Percentiles rank a stretch among this genome's conserved stretches.
phyloP scores from a whole-genome alignment of 2,888 invertebrate species.

The Muscina levida region DNA sequence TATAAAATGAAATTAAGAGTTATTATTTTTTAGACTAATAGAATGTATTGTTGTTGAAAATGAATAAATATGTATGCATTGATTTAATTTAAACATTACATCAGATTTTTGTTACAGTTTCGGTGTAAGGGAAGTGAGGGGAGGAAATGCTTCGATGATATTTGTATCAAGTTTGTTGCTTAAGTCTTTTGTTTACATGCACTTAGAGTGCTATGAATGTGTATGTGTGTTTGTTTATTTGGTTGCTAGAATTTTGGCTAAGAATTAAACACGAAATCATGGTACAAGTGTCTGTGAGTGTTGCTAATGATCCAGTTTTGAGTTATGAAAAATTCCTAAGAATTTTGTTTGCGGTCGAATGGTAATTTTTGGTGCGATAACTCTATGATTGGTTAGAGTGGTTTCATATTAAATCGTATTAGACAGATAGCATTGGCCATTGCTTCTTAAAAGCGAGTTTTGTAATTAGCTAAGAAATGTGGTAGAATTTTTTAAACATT shows the following conservation, averaged over 20 bases:
- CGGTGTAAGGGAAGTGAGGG: too few species aligned
- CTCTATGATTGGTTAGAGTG: too few species aligned
- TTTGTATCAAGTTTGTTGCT: slow-evolving; percentile 39
- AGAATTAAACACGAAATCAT: slow-evolving; percentile 10
- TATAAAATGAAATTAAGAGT: slow-evolving; percentile 14
- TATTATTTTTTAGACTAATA: too few species aligned
- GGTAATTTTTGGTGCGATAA: too few species aligned
- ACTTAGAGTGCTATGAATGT: not conserved
- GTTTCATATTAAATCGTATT: too few species aligned
- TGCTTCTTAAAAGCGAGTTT: slow-evolving; percentile 3
- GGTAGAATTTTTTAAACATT: not conserved
- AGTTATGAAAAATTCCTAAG: slow-evolving; percentile 25
- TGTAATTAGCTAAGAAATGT: slow-evolving; percentile 12
- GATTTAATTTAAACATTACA: slow-evolving; percentile 23
- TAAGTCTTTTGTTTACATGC: slow-evolving; percentile 41
- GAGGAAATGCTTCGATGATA: too few species aligned
- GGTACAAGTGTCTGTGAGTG: not conserved
- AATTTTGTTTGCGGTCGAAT: too few species aligned
- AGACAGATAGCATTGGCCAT: too few species aligned
- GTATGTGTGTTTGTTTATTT: not conserved
- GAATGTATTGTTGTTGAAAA: not conserved
- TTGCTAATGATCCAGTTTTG: slow-evolving; percentile 25
- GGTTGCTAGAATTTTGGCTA: slow-evolving; percentile 7
- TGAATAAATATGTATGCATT: slow-evolving; percentile 15
- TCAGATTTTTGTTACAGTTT: slow-evolving; percentile 14